Base-by-base conservation (phyloP, 2,888 invertebrate genomes). In the Callimorpha dominula region DNA sequence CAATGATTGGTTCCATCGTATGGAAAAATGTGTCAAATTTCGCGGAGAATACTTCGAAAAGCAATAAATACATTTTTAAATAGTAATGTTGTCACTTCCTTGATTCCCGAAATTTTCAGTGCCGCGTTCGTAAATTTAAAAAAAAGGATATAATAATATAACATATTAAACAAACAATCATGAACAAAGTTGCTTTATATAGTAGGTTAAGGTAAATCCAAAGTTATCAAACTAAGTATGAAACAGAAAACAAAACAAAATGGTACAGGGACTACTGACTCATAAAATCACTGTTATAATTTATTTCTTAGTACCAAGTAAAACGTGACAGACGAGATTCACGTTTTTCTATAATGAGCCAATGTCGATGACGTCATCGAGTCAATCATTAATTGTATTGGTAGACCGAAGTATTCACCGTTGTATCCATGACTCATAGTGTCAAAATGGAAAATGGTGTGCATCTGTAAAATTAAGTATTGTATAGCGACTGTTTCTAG, bases 361-460 rank as follows among this genome's bases (percentile, higher is more conserved):
- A 79, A 79, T 79, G 73, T 72, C 46, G 49, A 49, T 87, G 87
- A 88, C 88, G 87, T 87, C 87, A 87, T 65, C 73, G 52, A 71
- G 79, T 83, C 82, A 80, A 86, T 82, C 79, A 85, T 77, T 73
- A 69, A 80, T 78, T 78, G 75, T 76, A 79, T 79, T 63, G 73
- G 63, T 76, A 65, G n/a, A 68, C 42, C 70, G 69, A 68, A 66
- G 71, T 78, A 81, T 86, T 76, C 72, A 75, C 81, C 74, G 74
- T 75, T 67, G 63, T 72, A 65, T 49, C 60, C 62, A 66, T 85
- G 85, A 84, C 76, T 85, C 81, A 85, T 70, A 73, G 65, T 74
- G 73, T 82, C 75, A 75, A 82, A 81, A 76, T 66, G 69, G 71
- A 40, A 74, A 74, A 75, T 20, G 17, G n/a, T 31, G 54, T 81